Evolutionary conservation across 2,797 vertebrate genomes (phyloP).

Genomic region (Apogon talboti): DNA sequence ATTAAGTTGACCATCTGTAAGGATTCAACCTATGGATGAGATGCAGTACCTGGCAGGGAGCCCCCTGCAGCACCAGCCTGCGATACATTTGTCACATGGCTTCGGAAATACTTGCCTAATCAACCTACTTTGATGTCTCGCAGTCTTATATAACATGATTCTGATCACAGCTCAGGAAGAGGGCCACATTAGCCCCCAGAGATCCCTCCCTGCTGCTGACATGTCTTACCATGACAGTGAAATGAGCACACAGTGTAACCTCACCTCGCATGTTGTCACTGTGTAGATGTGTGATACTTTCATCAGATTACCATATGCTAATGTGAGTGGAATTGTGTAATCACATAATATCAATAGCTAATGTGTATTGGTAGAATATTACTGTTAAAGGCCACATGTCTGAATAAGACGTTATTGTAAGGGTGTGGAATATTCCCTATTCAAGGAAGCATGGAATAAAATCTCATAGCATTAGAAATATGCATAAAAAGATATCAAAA

Average conservation of each 20-base stretch:
- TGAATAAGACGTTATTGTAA: slow-evolving; percentile 8
- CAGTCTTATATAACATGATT: slow-evolving; percentile 68
- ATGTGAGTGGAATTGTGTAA: not conserved
- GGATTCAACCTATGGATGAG: slow-evolving; percentile 18
- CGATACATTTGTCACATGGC: slow-evolving; percentile 67
- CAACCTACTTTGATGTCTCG: slow-evolving; percentile 67
- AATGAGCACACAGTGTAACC: not conserved
- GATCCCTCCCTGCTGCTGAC: slow-evolving; percentile 36
- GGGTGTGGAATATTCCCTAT: slow-evolving; percentile 6
- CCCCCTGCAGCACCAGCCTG: slow-evolving; percentile 28
- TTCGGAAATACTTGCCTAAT: slow-evolving; percentile 51
- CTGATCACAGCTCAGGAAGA: slow-evolving; percentile 58
- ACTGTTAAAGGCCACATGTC: not conserved
- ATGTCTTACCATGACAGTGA: slow-evolving; percentile 26
- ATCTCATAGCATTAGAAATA: not conserved
- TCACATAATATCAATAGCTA: not conserved
- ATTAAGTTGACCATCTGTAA: slow-evolving; percentile 11
- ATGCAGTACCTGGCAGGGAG: slow-evolving; percentile 8
- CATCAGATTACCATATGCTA: slow-evolving; percentile 16
- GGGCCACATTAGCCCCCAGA: slow-evolving; percentile 47
- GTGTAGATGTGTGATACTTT: slow-evolving; percentile 17
- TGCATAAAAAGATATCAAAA: slow-evolving; percentile 21
- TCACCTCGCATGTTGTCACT: slow-evolving; percentile 2
- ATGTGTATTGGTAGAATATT: slow-evolving; percentile 3
- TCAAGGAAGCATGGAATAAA: slow-evolving; percentile 2